Evolutionary conservation across 2,113 vertebrate species (phyloP), one percentile per base, ranked within the genome.

Genomic region (Leucoraja erinaceus): DNA sequence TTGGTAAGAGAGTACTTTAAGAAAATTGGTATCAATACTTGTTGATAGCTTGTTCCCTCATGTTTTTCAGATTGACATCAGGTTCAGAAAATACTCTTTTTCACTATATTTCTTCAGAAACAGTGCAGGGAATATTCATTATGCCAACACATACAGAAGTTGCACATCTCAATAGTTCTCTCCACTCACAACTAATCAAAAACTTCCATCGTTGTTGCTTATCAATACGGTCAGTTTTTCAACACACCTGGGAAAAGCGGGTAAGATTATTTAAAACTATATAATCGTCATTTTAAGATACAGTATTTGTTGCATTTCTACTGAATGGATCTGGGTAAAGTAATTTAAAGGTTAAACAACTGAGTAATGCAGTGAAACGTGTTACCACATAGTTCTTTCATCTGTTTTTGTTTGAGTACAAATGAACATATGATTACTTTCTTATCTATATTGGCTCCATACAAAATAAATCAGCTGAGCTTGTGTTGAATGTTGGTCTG

Each of bases 181-280:
- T 99, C 93, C 99, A 99, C 94, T 96, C 98, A 0, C 97, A 97
- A 93, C 96, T 99, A 93, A 97, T 99, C 54, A 96, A 96, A 94
- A 99, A 98, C 95, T 99, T 99, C 95, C 96, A 99, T 96, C 98
- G 96, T 93, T 99, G 98, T 95, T 99, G 99, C 94, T 97, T 99
- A 92, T 98, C 98, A 88, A 99, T 99, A 93, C 97, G 97, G 18
- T 96, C 97, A 0, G 8, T 97, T 86, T 99, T 99, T 94, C 98
- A 98, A 93, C 97, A 98, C 94, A 97, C 97, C 78, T 91, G 97
- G 93, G 96, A 94, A 0, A 94, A 96, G 94, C 95, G 96, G 95
- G 98, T 99, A 95, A 93, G 95, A 9, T 54, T 72, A 22, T 54
- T 91, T 91, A 25, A 70, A 81, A 90, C 5, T 91, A 54, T 74